These are phyloP conservation scores for Andrena bucephala DNA, from an alignment of 2,888 invertebrate species.

Conservation along the genomic window DNA sequence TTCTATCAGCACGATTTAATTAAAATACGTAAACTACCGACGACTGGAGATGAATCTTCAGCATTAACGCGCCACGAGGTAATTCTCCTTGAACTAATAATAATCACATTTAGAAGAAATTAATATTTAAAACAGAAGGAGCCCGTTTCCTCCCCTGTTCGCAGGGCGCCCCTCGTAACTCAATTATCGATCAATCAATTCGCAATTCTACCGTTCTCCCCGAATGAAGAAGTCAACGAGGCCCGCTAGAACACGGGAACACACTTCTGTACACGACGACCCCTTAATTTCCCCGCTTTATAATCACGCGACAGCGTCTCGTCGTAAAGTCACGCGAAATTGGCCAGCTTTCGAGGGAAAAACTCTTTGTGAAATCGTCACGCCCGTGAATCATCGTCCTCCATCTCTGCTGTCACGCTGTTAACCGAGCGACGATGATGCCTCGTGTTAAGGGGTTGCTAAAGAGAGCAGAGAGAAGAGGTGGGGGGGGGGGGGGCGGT, in stretches of 20 bases:
- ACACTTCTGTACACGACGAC: constrained; percentile 22
- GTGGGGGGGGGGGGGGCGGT: constrained; percentile 30
- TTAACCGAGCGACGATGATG: constrained; percentile 76
- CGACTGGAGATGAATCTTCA: too few species aligned
- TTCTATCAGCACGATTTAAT: too few species aligned
- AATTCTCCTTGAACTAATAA: background rate
- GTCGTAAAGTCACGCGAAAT: constrained; percentile 64
- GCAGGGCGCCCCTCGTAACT: background rate
- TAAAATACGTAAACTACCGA: too few species aligned
- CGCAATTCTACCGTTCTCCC: constrained; percentile 27
- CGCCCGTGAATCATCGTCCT: constrained; percentile 75
- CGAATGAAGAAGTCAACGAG: constrained; percentile 22
- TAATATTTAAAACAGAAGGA: background rate
- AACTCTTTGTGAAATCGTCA: constrained; percentile 70
- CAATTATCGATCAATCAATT: constrained; percentile 41
- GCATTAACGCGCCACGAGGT: too few species aligned
- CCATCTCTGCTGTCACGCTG: constrained; percentile 71
- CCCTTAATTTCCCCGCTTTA: constrained; percentile 31
- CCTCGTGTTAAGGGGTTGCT: constrained; percentile 69
- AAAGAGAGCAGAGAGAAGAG: constrained; percentile 44
- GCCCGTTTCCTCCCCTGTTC: background rate
- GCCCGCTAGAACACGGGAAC: constrained; percentile 25
- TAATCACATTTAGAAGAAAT: background rate
- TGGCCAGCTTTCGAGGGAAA: constrained; percentile 60
- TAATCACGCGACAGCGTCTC: constrained; percentile 34